A percentile compares a stretch with the other conserved stretches of the same genome.
These are phyloP conservation scores for Hylyphantes graminicola DNA, from an alignment of 1,140 invertebrate species.

Conservation along the genomic window DNA sequence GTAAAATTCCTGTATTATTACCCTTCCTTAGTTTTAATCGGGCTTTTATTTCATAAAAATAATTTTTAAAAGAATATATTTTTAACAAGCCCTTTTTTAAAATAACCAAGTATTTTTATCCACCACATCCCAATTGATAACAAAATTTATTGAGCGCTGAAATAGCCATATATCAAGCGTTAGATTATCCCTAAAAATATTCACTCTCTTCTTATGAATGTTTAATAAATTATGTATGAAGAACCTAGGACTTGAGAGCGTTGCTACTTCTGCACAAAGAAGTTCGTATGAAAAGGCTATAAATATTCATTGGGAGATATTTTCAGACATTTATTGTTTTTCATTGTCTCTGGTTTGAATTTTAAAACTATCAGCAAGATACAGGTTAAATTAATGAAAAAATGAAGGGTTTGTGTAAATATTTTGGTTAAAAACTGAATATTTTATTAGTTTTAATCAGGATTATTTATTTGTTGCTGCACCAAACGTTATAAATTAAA, in stretches of 20 bases:
- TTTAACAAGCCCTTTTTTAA: no score
- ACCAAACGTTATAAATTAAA: no score
- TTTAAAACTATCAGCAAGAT: constrained; percentile 21
- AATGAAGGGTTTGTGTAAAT: not conserved
- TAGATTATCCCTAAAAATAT: constrained; percentile 19
- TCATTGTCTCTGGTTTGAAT: not conserved
- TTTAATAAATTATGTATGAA: constrained; percentile 32
- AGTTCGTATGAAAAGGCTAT: constrained; percentile 1
- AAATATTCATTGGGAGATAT: constrained; percentile 24
- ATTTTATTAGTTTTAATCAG: no score
- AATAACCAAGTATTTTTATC: no score
- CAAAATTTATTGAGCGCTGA: constrained; percentile 16
- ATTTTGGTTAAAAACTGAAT: not conserved
- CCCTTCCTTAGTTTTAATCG: no score
- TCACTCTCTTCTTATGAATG: constrained; percentile 15
- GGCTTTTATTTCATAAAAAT: no score
- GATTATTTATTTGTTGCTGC: no score
- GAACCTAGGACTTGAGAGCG: constrained; percentile 21
- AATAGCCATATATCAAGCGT: constrained; percentile 23
- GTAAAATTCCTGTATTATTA: no score
- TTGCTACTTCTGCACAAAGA: not conserved
- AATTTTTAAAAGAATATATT: no score
- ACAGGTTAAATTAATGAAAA: constrained; percentile 1
- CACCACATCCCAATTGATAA: no score
- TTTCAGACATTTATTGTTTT: constrained; percentile 20